phyloP scores from a whole-genome alignment of 2,797 vertebrate genomes.

The Thamnophis elegans region DNA sequence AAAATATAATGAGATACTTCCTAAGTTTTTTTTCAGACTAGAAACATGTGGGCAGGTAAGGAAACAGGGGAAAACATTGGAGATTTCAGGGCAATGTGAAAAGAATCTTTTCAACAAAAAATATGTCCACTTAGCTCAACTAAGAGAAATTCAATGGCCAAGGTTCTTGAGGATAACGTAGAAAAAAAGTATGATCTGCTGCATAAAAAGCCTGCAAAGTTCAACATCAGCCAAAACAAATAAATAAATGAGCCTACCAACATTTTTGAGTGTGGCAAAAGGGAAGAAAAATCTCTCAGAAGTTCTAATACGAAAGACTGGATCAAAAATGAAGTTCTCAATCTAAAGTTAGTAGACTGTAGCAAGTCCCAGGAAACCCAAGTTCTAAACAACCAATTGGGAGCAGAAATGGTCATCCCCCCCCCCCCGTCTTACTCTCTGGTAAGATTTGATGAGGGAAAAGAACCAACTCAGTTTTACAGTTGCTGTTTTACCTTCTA shows the following conservation, averaged over 20 bases:
- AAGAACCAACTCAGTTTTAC: neutral
- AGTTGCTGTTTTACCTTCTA: neutral
- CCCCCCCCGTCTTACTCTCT: neutral
- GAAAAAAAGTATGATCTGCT: neutral
- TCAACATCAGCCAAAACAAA: neutral
- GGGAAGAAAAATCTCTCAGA: neutral
- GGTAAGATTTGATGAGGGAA: neutral
- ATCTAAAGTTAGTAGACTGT: neutral
- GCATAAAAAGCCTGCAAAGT: neutral
- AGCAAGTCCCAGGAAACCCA: neutral
- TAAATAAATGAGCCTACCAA: neutral
- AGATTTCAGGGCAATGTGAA: neutral
- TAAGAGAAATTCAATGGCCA: neutral
- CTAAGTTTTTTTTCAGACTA: neutral
- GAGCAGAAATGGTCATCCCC: neutral
- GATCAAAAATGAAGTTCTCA: neutral
- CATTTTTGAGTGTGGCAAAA: neutral
- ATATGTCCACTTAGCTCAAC: neutral
- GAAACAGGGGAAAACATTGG: neutral
- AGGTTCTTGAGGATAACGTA: neutral
- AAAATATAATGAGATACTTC: neutral
- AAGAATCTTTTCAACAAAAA: neutral
- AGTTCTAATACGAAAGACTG: neutral
- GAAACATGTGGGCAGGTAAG: neutral
- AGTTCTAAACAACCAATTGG: neutral